Evolutionary conservation across 37 sponge, comb jelly and placozoan genomes (phyloP).

Genomic region (Ianthella basta): DNA sequence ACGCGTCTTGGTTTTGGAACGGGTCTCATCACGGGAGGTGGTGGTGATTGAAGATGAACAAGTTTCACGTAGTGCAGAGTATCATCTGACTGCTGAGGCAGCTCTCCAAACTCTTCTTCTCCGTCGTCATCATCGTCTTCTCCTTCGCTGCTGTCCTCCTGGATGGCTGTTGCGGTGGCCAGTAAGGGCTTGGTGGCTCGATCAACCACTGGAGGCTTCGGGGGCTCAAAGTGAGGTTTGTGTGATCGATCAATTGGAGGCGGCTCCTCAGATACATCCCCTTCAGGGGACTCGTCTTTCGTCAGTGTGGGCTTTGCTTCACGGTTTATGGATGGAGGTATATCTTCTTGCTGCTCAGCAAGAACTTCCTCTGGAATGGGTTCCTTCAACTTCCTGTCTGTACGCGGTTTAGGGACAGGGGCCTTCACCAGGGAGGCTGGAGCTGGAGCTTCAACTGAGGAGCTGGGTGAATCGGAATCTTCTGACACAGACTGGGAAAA

Average conservation of each 20-base stretch:
- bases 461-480: background rate
- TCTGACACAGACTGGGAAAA: background rate
- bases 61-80: constrained; percentile 28
- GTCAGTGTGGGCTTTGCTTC: constrained; percentile 38
- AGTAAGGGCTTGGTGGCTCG: constrained; percentile 13
- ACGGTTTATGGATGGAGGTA: constrained; percentile 32
- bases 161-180: background rate
- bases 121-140: background rate
- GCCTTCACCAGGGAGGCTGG: constrained; percentile 26
- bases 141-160: background rate
- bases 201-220: background rate
- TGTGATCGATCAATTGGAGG: background rate
- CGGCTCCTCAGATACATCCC: background rate
- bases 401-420: too few relatives aligned
- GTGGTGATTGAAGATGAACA: background rate
- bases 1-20: constrained; percentile 4
- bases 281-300: background rate
- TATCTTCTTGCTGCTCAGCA: background rate
- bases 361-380: background rate
- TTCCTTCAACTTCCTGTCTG: background rate
- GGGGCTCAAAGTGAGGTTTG: background rate
- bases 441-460: background rate
- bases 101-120: background rate
- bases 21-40: background rate
- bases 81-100: background rate